Evolutionary conservation across 2,797 vertebrate genomes (phyloP), one percentile per base, ranked within the genome.

Genomic region (Oreonectes daqikongensis): DNA sequence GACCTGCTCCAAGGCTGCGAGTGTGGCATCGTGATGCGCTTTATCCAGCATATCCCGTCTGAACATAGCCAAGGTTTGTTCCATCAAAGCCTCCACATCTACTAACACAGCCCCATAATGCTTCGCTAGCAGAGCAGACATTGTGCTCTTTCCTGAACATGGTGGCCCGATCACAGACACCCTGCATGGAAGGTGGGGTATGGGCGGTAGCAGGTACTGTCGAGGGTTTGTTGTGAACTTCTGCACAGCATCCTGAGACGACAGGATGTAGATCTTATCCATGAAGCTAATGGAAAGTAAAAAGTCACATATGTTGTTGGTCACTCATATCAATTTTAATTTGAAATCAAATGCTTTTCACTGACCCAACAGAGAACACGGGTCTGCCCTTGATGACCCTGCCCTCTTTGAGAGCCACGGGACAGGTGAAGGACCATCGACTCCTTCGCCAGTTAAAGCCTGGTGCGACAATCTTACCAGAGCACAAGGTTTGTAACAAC

Each of bases 211-310:
- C 30, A 99, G 89, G 83, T 94, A 99, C 22, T 77, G 85, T 7
- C 95, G 90, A 48, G 97, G 98, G 83, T 96, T 98, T 79, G 79
- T 67, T 50, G 90, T 79, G 83, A 99, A 99, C 68, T 88, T 88
- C 65, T 90, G 90, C 73, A 93, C 60, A 52, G 95, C 90, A 75
- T 94, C 94, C 82, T 91, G 83, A 46, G 94, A 94, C 42, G 97
- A 97, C 38, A 98, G 86, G 48, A 95, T 1, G 11, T 98, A 99
- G 55, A 98, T 87, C 91, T 95, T 99, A 89, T 96, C 96, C 92
- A 94, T 91, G 87, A 98, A 98, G 83, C 97, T 99, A 87, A 26
- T 81, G 26, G 82, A 17, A 2, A 71, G 70, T 24, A 63, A 30
- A 52, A 17, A 24, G 30, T 26, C 4, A 10, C 10, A 42, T 35